Evolutionary conservation across 2,113 vertebrate genomes (phyloP), one percentile per base, ranked within the genome.

Genomic region (Nesospiza acunhae): DNA sequence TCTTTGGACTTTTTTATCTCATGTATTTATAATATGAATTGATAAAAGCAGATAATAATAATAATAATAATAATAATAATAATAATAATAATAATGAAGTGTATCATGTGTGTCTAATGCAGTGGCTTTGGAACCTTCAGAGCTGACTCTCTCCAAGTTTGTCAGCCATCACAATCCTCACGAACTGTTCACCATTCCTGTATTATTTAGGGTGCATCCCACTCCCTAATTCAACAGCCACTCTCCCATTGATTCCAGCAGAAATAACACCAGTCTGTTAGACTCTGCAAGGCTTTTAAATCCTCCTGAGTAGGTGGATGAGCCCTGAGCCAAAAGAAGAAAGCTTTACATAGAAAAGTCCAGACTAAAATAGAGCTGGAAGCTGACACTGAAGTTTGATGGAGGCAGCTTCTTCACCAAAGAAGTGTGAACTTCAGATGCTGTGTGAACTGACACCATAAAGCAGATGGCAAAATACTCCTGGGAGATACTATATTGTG

Each of bases 321-420:
- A 92, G n/a, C 70, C 76, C 60, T 31, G 75, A 84, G 55, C 47
- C 66, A 84, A 74, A 83, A 94, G 47, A 84, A 90, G 33, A 62
- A 37, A 28, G 46, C 76, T 93, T 92, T 92, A 81, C 63, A 56
- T 59, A 67, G 83, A 89, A 87, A 74, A 87, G 64, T 68, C 60
- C 55, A 59, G 76, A 50, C 52, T 75, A 47, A 95, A 90, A 81
- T 78, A 93, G 63, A 89, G 23, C n/a, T 94, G 84, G 76, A 92
- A 90, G 56, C 68, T 92, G 84, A 72, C 55, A 50, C 35, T 89
- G 68, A 68, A 75, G 60, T 75, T 92, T 62, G 66, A 85, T 63
- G 67, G 80, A 86, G 46, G 55, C 79, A 87, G 56, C 33, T 86
- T 87, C 76, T 52, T 63, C 55, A 90, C 27, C 50, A 47, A 84